Evolutionary conservation across 2,888 invertebrate species (phyloP), one percentile per base, ranked within the genome.

Genomic region (Urechis unicinctus): DNA sequence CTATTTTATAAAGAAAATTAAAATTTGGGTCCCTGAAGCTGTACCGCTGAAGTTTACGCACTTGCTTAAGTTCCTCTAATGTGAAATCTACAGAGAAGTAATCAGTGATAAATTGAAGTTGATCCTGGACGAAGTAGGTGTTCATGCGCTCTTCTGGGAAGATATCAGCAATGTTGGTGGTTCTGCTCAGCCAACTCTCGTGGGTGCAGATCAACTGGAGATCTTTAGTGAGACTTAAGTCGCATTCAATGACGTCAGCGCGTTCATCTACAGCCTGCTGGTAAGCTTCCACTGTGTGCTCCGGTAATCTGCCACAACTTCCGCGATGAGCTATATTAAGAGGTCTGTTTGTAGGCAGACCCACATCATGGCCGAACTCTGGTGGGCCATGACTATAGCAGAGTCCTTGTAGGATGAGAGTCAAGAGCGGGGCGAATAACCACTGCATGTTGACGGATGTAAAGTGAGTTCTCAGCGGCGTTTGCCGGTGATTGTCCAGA

Each of bases 251-350:
- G 46, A 61, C 50, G 56, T 66, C 66, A 41, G 66, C 66, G 2
- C 66, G 64, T 26, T 61, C 58, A 3, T 56, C 58, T 5, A 65
- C 53, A 9, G 68, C 68, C 22, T 41, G 6, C n/a, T n/a, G 9
- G 50, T 58, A 62, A 6, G 58, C 60, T 13, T 25, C 51, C 5
- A 22, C 21, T n/a, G 67, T 67, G 47, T 65, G 63, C 46, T 64
- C 68, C 1, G 68, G 68, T 1, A 61, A 31, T 3, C 47, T 42
- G 2, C 67, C 67, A 41, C 51, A 50, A 45, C 50, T 46, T 9
- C 67, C 67, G 13, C 67, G 50, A 50, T 68, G 67, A 29, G 64
- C 67, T 29, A 66, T 65, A 26, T 58, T 53, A 4, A 67, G 57
- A 21, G 65, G 65, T 21, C 52, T 50, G 0, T n/a, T 56, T 6